Base-by-base conservation (phyloP, 2,888 invertebrate genomes). In the Dexiosoma caninum region DNA sequence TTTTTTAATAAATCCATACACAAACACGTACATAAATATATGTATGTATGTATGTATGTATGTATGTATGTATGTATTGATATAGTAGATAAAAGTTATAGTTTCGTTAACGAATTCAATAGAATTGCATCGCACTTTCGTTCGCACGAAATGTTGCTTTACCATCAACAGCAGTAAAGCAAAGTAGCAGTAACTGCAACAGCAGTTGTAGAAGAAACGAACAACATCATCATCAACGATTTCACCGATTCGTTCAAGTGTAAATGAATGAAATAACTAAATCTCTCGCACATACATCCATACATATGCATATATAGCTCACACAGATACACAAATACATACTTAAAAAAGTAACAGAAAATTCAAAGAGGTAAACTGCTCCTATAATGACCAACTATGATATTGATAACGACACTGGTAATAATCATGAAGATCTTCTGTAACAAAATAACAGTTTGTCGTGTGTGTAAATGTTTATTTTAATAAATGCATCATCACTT, bases 241-340 rank as follows among this genome's bases (percentile, higher is more conserved):
- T 81, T 81, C 81, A 83, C 79, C 77, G 62, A 81, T 77, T 77
- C 74, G 64, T 77, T 81, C 69, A 64, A 81, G 81, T 81, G 81
- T 81, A 77, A 81, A 81, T 64, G 67, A 77, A 77, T 66, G 35
- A 72, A 72, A 72, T 46, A 81, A 57, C 60, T 42, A 62, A 23
- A 46, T 10, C 55, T 46, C 44, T 14, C n/a, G 32, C n/a, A 37
- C 7, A 42, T 14, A 69, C 10, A 60, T 3, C 4, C 12, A 70
- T 8, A 30, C 40, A 40, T 2, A 67, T n/a, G 30, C 19, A 49
- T 27, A 32, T 27, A n/a, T 37, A 62, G 55, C 1, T 21, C 37
- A 8, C 8, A 5, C 9, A 40, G 37, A 27, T 27, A 27, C 27
- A 27, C 27, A 37, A 37, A 37, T 19, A 44, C 19, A 19, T 27